phyloP scores from a whole-genome alignment of 2,113 vertebrate genomes.

The Macquaria ambigua region DNA sequence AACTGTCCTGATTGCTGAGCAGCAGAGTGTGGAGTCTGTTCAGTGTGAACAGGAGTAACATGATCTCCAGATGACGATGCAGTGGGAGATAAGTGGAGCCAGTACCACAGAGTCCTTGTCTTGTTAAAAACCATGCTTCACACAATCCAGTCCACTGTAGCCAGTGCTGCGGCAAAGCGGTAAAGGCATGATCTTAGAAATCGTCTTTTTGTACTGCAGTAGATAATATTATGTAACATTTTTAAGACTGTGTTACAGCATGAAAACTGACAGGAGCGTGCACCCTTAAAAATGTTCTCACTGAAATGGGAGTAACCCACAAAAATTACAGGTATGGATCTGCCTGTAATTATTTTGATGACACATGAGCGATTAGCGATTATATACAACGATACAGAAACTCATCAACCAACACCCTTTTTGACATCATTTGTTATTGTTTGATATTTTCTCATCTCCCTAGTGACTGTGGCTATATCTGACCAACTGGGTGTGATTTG shows the following conservation, averaged over 20 bases:
- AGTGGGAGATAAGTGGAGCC: constrained; percentile 41
- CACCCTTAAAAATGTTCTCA: not conserved
- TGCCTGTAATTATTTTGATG: constrained; percentile 39
- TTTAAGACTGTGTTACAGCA: constrained; percentile 1
- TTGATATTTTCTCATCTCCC: constrained; percentile 69
- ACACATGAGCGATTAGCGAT: constrained; percentile 41
- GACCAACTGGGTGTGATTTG: constrained; percentile 64
- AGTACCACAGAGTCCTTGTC: constrained; percentile 27
- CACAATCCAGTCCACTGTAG: constrained; percentile 16
- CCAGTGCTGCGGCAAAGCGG: not conserved
- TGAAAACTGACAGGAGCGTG: not conserved
- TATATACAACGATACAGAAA: constrained; percentile 18
- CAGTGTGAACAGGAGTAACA: constrained; percentile 42
- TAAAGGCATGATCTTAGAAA: not conserved
- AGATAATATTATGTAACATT: constrained; percentile 2
- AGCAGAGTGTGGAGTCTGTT: constrained; percentile 42
- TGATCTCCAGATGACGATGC: constrained; percentile 42
- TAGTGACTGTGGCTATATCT: constrained; percentile 52
- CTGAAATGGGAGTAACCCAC: constrained; percentile 53
- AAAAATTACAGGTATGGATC: constrained; percentile 48
- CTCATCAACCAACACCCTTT: constrained; percentile 60
- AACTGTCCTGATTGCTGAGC: constrained; percentile 52
- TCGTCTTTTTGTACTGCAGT: not conserved
- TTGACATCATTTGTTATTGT: constrained; percentile 70
- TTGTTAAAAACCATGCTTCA: constrained; percentile 1